Conservation (phyloP, 1,140 invertebrate species). For the Plutomurus gul region DNA sequence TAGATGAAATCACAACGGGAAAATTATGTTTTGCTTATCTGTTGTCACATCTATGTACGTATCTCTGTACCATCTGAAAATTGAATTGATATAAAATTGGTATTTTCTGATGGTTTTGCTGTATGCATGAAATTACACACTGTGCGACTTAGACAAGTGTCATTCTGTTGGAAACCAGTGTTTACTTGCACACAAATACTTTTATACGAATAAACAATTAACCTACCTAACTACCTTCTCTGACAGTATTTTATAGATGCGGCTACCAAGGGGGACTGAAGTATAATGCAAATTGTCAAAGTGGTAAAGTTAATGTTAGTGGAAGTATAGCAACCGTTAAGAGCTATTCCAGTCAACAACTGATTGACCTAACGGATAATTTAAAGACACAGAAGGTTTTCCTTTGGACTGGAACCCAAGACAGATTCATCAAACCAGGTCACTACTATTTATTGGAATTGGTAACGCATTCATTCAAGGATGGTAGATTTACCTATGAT, state of each 20-base stretch:
- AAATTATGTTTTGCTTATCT: no score
- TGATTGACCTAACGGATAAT: constrained; percentile 22
- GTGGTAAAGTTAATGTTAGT: background rate
- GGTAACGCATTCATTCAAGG: background rate
- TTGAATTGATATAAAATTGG: no score
- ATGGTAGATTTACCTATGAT: background rate
- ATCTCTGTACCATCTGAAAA: no score
- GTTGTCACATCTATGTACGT: no score
- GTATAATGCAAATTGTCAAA: background rate
- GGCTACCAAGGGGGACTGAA: background rate
- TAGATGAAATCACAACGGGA: no score
- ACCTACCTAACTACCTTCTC: no score
- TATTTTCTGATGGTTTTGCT: no score
- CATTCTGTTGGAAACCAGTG: no score
- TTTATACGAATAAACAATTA: no score
- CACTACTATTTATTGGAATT: background rate
- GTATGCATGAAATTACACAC: no score
- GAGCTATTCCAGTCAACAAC: background rate
- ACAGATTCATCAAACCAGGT: constrained; percentile 14
- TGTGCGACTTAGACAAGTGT: no score
- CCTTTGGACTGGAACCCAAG: constrained; percentile 17
- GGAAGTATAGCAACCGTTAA: background rate
- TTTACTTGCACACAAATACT: no score
- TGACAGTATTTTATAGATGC: constrained; percentile 30
- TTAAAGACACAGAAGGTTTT: constrained; percentile 18